phyloP scores from a whole-genome alignment of 2,888 invertebrate species.

The Unio delphinus region DNA sequence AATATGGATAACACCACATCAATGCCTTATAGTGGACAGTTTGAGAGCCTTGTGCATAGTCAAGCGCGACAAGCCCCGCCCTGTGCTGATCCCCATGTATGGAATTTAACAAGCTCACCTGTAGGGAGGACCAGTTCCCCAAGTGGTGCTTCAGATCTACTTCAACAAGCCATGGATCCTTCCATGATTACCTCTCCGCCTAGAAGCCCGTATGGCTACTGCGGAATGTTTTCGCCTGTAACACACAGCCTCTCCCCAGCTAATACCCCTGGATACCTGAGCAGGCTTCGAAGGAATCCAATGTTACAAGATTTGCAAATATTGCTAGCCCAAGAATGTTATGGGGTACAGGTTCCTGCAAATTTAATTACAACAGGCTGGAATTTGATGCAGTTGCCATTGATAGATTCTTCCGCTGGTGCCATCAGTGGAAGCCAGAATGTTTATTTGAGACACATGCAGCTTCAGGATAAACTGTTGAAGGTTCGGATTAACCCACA shows the following conservation, averaged over 20 bases:
- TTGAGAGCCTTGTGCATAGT: too few species aligned
- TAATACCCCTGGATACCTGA: slow-evolving; percentile 33
- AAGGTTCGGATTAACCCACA: slow-evolving; percentile 34
- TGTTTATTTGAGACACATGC: slow-evolving; percentile 33
- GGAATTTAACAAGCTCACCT: too few species aligned
- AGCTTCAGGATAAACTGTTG: slow-evolving; percentile 42
- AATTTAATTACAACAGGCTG: too few species aligned
- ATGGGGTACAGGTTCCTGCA: slow-evolving; percentile 50
- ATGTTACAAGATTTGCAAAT: slow-evolving; percentile 55
- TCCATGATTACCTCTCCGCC: slow-evolving; percentile 33
- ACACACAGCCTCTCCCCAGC: slow-evolving; percentile 15
- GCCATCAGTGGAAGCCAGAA: slow-evolving; percentile 16
- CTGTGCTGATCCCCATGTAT: too few species aligned
- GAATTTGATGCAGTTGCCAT: slow-evolving; percentile 27
- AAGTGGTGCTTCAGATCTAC: slow-evolving; percentile 10
- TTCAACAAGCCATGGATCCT: slow-evolving; percentile 26
- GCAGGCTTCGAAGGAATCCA: slow-evolving; percentile 49
- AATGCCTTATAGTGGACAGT: too few species aligned
- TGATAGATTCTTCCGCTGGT: slow-evolving; percentile 12
- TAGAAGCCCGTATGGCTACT: slow-evolving; percentile 24
- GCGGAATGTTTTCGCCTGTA: slow-evolving; percentile 25
- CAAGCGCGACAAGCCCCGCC: too few species aligned
- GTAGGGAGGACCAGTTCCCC: too few species aligned
- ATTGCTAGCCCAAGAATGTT: slow-evolving; percentile 47
- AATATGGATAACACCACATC: too few species aligned